Conservation (phyloP, 2,888 invertebrate species). For the Acanthosepion pharaonis region DNA sequence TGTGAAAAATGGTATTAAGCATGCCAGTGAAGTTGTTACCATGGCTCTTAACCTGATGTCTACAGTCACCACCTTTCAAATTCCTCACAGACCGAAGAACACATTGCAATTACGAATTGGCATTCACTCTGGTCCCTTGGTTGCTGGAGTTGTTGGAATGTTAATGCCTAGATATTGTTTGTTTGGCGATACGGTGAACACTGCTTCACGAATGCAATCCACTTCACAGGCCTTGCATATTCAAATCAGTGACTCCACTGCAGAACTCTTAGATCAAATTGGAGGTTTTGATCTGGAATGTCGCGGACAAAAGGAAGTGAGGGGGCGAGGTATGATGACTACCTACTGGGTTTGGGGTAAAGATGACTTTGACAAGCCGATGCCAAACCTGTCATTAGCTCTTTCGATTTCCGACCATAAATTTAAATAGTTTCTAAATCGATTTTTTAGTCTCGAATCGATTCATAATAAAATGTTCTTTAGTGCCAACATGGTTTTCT, state of each 20-base stretch:
- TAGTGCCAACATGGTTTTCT: no score
- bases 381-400: conserved; percentile 59
- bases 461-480: no score
- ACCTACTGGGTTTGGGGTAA: conserved; percentile 74
- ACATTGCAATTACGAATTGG: conserved; percentile 59
- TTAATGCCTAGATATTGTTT: conserved; percentile 62
- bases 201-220: conserved; percentile 60
- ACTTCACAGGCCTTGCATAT: conserved; percentile 58
- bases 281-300: conserved; percentile 59
- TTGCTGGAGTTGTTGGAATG: conserved; percentile 60
- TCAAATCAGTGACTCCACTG: conserved; percentile 58
- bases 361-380: conserved; percentile 70
- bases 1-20: conserved; percentile 59
- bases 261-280: conserved; percentile 55
- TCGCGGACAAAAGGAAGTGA: conserved; percentile 59
- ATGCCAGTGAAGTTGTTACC: conserved; percentile 62
- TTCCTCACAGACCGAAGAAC: conserved; percentile 56
- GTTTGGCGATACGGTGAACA: conserved; percentile 61
- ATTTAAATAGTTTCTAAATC: not conserved
- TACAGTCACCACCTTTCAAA: conserved; percentile 58
- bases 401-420: not conserved
- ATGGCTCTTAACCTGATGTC: conserved; percentile 61
- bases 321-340: conserved; percentile 55
- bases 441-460: no score
- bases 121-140: conserved; percentile 58